Base-by-base conservation (phyloP, 2,888 invertebrate species). In the Patella ulyssiponensis region DNA sequence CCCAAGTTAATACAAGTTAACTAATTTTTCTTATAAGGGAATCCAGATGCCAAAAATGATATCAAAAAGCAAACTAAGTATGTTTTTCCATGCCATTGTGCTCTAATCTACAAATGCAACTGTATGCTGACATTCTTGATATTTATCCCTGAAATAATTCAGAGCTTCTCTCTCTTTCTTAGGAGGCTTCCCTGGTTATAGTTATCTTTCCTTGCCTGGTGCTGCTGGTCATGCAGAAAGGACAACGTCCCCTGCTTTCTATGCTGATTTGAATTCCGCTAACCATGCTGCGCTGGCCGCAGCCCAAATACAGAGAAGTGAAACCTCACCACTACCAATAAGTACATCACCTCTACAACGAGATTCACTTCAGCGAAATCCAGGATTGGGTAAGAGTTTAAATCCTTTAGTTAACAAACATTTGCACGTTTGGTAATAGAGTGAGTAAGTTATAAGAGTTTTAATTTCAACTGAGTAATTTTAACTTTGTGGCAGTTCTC, bases 141-240 rank as follows among this genome's bases (percentile, higher is more conserved):
- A 44, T 44, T 44, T 44, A 44, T 44, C 1, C 0, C 9, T 44
- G 44, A 44, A 44, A 44, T 44, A 44, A 44, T 44, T 44, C 44
- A 44, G 44, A 44, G 44, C 44, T 44, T 44, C 44, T 44, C 44
- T 33, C 33, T 44, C 44, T 44, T 44, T 44, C 44, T 44, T 44
- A 44, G 44, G 90, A 92, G 92, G 92, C 88, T 92, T 92, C 89
- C 92, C 92, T 87, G 92, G 92, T 88, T 93, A 92, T 87, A 91
- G 92, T 88, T 92, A 92, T 89, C 91, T 92, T 86, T 81, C 83
- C 64, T 76, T 92, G 86, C 79, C 80, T 75, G 78, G 83, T 72
- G 77, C 81, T 52, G 81, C 85, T 79, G 93, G 94, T 93, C 93
- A 94, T 89, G 89, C 90, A 81, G 90, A 90, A 84, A 82, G 91